phyloP scores from a whole-genome alignment of 2,797 vertebrate genomes.

The Falco naumanni region DNA sequence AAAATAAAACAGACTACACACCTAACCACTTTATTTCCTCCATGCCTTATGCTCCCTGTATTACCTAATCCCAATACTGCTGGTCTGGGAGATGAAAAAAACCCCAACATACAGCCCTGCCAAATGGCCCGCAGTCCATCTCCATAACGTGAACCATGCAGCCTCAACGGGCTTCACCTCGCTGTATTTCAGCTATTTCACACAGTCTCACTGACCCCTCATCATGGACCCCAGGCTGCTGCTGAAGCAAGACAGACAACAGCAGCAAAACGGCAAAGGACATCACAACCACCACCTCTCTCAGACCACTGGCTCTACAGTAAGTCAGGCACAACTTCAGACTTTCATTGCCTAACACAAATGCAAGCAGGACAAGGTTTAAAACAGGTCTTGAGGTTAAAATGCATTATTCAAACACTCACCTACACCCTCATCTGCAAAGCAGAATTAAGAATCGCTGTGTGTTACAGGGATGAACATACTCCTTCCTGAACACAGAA shows the following conservation, averaged over 20 bases:
- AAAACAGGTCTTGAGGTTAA: neutral
- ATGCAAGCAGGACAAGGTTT: neutral
- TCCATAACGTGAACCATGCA: fast-evolving
- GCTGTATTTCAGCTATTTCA: neutral
- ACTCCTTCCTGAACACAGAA: neutral
- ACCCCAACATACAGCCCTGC: neutral
- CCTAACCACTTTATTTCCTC: neutral
- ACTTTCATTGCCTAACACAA: fast-evolving
- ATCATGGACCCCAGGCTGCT: neutral
- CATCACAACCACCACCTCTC: neutral
- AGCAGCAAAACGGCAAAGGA: neutral
- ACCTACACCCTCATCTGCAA: neutral
- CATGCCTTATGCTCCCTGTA: neutral
- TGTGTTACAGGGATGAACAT: neutral
- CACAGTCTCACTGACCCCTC: neutral
- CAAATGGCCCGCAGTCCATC: neutral
- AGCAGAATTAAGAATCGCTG: neutral
- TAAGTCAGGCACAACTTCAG: neutral
- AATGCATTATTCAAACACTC: neutral
- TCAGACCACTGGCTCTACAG: neutral
- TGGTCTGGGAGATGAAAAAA: neutral
- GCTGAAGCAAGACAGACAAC: neutral
- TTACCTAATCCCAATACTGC: neutral
- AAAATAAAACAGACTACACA: neutral
- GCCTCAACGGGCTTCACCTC: neutral